Conservation (phyloP, 2,113 vertebrate species). For the Lepisosteus osseus region DNA sequence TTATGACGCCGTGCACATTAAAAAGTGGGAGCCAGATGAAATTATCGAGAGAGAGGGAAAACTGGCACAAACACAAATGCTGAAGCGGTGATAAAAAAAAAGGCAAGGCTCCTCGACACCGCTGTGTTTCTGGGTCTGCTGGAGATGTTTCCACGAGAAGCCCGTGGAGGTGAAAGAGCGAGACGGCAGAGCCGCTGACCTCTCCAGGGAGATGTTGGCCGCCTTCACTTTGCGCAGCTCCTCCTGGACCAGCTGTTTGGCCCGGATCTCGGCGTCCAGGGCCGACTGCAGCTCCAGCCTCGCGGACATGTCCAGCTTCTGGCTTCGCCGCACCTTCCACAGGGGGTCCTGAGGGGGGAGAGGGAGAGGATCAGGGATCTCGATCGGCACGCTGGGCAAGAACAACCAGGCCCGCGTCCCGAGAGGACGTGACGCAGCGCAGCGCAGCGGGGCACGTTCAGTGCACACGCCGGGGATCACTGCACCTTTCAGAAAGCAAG, state of each 20-base stretch:
- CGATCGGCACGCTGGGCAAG: not conserved
- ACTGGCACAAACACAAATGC: not conserved
- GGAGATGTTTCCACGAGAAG: too few relatives aligned
- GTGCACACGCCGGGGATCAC: too few relatives aligned
- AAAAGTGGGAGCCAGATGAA: too few relatives aligned
- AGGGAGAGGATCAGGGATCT: not conserved
- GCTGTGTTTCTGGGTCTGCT: too few relatives aligned
- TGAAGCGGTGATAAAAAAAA: not conserved
- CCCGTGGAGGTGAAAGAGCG: not conserved
- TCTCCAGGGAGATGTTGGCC: conserved; percentile 81
- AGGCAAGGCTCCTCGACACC: too few relatives aligned
- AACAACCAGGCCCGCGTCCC: not conserved
- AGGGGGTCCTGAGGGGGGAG: conserved; percentile 77
- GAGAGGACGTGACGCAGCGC: not conserved
- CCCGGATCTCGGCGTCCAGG: conserved; percentile 90
- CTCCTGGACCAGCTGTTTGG: conserved; percentile 91
- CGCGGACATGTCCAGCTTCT: conserved; percentile 96
- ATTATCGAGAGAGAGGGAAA: conserved; percentile 4
- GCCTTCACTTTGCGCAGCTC: conserved; percentile 87
- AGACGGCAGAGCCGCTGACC: conserved; percentile 57
- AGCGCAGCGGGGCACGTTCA: not conserved
- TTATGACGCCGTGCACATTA: too few relatives aligned
- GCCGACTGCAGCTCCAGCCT: conserved; percentile 95
- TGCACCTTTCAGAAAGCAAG: too few relatives aligned
- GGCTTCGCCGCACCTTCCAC: conserved; percentile 95